Evolutionary conservation across 2,797 vertebrate species (phyloP).

Genomic region (Carapus acus): DNA sequence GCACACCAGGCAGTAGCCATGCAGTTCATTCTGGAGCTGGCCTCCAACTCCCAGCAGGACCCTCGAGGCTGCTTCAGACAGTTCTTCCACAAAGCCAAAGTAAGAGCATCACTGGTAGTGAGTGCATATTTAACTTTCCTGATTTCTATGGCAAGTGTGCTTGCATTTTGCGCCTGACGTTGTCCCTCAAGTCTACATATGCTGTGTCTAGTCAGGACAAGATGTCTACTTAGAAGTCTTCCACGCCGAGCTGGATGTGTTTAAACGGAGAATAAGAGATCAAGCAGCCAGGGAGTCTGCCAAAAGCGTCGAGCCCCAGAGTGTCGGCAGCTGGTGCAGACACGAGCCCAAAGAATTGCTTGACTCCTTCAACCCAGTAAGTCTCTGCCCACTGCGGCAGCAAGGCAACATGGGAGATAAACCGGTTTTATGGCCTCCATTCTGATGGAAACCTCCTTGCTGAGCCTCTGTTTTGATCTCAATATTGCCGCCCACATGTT

Average conservation of each 20-base stretch:
- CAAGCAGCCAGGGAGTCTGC: conserved; percentile 55
- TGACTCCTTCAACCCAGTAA: conserved; percentile 77
- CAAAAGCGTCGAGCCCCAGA: conserved; percentile 55
- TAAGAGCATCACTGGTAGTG: conserved; percentile 59
- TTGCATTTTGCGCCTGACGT: not conserved
- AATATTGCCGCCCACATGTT: too few species aligned
- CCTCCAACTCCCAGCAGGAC: conserved; percentile 85
- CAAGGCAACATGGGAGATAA: too few species aligned
- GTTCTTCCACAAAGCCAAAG: conserved; percentile 98
- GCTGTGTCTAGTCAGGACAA: conserved; percentile 77
- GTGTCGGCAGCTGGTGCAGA: conserved; percentile 28
- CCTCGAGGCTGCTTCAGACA: conserved; percentile 93
- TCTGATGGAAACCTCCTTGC: not conserved
- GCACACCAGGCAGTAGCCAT: conserved; percentile 96
- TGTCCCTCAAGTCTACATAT: not conserved
- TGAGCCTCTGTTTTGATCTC: too few species aligned
- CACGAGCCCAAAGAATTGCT: conserved; percentile 74
- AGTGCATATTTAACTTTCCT: too few species aligned
- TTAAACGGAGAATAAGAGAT: conserved; percentile 84
- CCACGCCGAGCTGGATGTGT: conserved; percentile 88
- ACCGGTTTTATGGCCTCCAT: not conserved
- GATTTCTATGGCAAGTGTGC: not conserved
- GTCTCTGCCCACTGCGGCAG: conserved; percentile 19
- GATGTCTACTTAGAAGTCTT: conserved; percentile 94
- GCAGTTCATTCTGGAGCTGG: conserved; percentile 99